Conservation (phyloP, 1,140 invertebrate genomes). For the Lepidurus packardi region DNA sequence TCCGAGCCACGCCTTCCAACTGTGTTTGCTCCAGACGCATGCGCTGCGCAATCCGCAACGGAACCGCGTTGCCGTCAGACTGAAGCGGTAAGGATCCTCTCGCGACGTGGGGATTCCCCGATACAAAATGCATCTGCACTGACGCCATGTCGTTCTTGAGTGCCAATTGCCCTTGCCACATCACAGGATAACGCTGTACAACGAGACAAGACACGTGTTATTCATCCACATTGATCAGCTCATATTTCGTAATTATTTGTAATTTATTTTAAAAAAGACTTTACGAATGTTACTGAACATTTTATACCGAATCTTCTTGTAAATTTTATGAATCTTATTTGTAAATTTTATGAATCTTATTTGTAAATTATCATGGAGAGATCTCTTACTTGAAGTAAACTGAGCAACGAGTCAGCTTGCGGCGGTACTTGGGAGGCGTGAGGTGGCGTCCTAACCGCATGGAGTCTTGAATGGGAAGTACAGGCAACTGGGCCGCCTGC, state of each 20-base stretch:
- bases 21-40: slow-evolving; percentile 93
- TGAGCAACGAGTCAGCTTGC: slow-evolving; percentile 70
- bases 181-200: slow-evolving; percentile 76
- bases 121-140: slow-evolving; percentile 97
- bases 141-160: slow-evolving; percentile 93
- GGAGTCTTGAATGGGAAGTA: slow-evolving; percentile 7
- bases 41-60: slow-evolving; percentile 85
- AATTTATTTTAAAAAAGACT: background rate
- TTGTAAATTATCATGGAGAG: slow-evolving; percentile 5
- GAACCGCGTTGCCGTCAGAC: slow-evolving; percentile 65
- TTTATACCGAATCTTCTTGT: no score
- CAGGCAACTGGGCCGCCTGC: slow-evolving; percentile 45
- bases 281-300: background rate
- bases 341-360: background rate
- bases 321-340: background rate
- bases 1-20: slow-evolving; percentile 87
- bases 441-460: slow-evolving; percentile 54
- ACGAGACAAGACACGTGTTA: slow-evolving; percentile 35
- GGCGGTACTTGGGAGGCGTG: slow-evolving; percentile 65
- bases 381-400: slow-evolving; percentile 53
- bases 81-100: slow-evolving; percentile 71
- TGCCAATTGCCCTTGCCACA: slow-evolving; percentile 92
- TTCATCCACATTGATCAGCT: no score
- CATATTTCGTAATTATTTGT: no score
- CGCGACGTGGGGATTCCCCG: slow-evolving; percentile 81